These are phyloP conservation scores for Sinhomidia bicolor DNA, from an alignment of 2,888 invertebrate species.

Conservation along the genomic window DNA sequence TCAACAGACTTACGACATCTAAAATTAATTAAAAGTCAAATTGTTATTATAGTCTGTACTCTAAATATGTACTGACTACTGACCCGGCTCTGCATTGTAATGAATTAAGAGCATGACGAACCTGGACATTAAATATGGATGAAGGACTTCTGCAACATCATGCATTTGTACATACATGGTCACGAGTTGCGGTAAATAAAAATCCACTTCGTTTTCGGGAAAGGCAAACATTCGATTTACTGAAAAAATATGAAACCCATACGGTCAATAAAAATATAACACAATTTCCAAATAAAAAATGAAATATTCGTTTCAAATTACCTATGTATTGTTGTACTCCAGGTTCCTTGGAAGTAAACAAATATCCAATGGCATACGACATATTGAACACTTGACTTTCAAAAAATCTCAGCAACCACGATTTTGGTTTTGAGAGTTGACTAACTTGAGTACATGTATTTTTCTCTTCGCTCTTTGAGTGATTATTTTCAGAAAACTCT, in stretches of 20 bases:
- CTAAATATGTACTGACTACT: too few relatives aligned
- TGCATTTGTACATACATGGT: slow-evolving; percentile 99
- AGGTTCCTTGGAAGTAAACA: slow-evolving; percentile 98
- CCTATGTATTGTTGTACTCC: slow-evolving; percentile 98
- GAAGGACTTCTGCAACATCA: slow-evolving; percentile 96
- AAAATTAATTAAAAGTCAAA: background rate
- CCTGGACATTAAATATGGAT: slow-evolving; percentile 91
- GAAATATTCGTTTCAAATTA: too few relatives aligned
- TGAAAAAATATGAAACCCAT: slow-evolving; percentile 81
- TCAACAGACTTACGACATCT: slow-evolving; percentile 96
- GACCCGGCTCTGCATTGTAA: too few relatives aligned
- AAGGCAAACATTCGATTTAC: slow-evolving; percentile 98
- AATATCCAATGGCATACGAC: slow-evolving; percentile 98
- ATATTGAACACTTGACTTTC: slow-evolving; percentile 99
- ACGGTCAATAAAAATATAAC: background rate
- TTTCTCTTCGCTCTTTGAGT: background rate
- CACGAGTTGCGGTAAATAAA: slow-evolving; percentile 98
- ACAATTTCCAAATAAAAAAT: too few relatives aligned
- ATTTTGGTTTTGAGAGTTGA: slow-evolving; percentile 80
- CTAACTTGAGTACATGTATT: background rate
- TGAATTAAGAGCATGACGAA: slow-evolving; percentile 81
- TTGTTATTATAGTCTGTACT: too few relatives aligned
- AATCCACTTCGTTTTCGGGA: slow-evolving; percentile 94
- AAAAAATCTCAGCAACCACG: slow-evolving; percentile 91
- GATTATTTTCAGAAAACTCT: background rate